Conservation (phyloP, 2,888 invertebrate genomes). For the Drosophila pseudotakahashii region DNA sequence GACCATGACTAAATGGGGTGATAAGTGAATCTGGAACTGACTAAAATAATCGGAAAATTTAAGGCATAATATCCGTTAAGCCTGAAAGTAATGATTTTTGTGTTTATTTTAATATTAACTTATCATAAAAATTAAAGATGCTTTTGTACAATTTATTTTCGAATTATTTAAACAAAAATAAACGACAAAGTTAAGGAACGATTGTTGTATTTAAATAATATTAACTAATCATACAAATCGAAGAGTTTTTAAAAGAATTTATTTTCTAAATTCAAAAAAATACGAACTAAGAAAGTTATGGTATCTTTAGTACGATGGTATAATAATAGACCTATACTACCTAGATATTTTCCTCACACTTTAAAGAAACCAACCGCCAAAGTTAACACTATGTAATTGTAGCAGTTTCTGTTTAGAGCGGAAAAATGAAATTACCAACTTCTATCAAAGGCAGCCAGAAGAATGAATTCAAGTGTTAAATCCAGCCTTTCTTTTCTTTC, state of each 20-base stretch:
- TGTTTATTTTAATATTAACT: too few relatives aligned
- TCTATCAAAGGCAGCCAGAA: slow-evolving; percentile 5
- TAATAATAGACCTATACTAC: too few relatives aligned
- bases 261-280: too few relatives aligned
- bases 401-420: slow-evolving; percentile 1
- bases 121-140: too few relatives aligned
- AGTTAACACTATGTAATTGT: slow-evolving; percentile 1
- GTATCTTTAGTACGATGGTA: too few relatives aligned
- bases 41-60: slow-evolving; percentile 4
- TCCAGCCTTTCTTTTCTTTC: slow-evolving; percentile 15
- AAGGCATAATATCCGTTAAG: background rate
- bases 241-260: too few relatives aligned
- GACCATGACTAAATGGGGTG: slow-evolving; percentile 44
- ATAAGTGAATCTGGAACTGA: slow-evolving; percentile 25
- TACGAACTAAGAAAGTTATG: too few relatives aligned
- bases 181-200: too few relatives aligned
- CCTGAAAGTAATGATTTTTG: background rate
- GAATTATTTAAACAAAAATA: too few relatives aligned
- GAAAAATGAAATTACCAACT: slow-evolving; percentile 22
- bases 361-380: background rate
- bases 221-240: too few relatives aligned
- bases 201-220: too few relatives aligned
- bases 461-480: slow-evolving; percentile 8
- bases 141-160: too few relatives aligned
- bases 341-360: background rate